Evolutionary conservation across 2,797 vertebrate species (phyloP).

Genomic region (Siniperca scherzeri): DNA sequence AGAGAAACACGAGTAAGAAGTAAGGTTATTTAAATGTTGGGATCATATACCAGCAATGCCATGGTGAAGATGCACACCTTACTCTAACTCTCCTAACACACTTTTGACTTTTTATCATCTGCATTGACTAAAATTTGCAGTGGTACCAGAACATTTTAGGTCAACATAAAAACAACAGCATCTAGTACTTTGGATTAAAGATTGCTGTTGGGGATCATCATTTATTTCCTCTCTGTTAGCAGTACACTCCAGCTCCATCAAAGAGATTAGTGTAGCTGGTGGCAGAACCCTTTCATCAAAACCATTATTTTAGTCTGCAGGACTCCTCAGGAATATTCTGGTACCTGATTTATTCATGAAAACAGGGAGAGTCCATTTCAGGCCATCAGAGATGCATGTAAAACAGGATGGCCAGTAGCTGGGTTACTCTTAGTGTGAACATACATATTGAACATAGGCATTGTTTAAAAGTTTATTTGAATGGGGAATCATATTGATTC

Average conservation of each 20-base stretch:
- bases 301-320: conserved; percentile 12
- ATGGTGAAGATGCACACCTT: neutral
- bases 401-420: neutral
- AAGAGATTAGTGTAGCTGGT: conserved; percentile 22
- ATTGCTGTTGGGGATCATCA: conserved; percentile 4
- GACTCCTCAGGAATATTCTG: conserved; percentile 34
- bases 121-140: conserved; percentile 6
- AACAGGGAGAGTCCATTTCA: conserved; percentile 24
- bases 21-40: neutral
- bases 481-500: conserved; percentile 61
- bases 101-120: neutral
- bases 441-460: neutral
- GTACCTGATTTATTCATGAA: conserved; percentile 33
- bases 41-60: neutral
- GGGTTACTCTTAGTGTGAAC: neutral
- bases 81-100: neutral
- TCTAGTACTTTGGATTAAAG: conserved; percentile 15
- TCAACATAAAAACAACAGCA: conserved; percentile 5
- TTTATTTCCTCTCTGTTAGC: conserved; percentile 4
- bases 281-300: conserved; percentile 28
- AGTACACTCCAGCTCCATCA: conserved; percentile 9
- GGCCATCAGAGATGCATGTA: neutral
- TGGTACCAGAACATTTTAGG: conserved; percentile 10
- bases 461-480: conserved; percentile 30
- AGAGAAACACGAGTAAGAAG: neutral